Percentiles rank a stretch among this genome's conserved stretches.
phyloP scores from a whole-genome alignment of 2,888 invertebrate genomes.

The Epirrhoe alternata region DNA sequence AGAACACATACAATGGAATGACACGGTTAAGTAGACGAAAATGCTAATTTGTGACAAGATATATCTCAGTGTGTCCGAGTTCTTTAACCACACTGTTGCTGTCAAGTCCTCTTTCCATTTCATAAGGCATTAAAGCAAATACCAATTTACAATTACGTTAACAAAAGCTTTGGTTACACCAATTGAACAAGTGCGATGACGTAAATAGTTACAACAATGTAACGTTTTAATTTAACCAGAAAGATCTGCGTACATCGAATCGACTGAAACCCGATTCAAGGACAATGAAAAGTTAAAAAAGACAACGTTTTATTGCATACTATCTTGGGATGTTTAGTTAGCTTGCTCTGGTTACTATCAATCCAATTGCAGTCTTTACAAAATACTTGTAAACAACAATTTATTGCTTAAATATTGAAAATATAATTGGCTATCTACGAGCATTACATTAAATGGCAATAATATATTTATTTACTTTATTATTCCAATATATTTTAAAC shows the following conservation, averaged over 20 bases:
- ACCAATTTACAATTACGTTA: slow-evolving; percentile 15
- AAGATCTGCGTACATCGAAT: neutral
- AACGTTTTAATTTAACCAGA: slow-evolving; percentile 24
- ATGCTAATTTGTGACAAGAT: slow-evolving; percentile 57
- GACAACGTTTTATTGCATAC: too few species aligned
- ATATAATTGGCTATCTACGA: neutral
- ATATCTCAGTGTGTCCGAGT: slow-evolving; percentile 13
- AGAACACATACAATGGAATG: slow-evolving; percentile 74
- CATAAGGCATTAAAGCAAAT: slow-evolving; percentile 8
- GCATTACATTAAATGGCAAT: slow-evolving; percentile 17
- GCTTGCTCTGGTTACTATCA: neutral
- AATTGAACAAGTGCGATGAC: slow-evolving; percentile 47
- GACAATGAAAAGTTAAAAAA: neutral
- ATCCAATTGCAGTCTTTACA: neutral
- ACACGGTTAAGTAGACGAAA: slow-evolving; percentile 55
- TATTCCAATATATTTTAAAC: slow-evolving; percentile 5
- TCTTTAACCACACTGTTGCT: neutral
- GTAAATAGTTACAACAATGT: slow-evolving; percentile 22
- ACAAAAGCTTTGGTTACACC: slow-evolving; percentile 55
- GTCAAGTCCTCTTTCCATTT: neutral
- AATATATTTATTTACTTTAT: slow-evolving; percentile 6
- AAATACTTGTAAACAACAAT: neutral
- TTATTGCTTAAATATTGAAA: neutral
- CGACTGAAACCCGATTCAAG: neutral
- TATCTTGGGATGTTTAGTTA: neutral